Evolutionary conservation across 2,797 vertebrate species (phyloP).

Genomic region (Pseudopleuronectes americanus): DNA sequence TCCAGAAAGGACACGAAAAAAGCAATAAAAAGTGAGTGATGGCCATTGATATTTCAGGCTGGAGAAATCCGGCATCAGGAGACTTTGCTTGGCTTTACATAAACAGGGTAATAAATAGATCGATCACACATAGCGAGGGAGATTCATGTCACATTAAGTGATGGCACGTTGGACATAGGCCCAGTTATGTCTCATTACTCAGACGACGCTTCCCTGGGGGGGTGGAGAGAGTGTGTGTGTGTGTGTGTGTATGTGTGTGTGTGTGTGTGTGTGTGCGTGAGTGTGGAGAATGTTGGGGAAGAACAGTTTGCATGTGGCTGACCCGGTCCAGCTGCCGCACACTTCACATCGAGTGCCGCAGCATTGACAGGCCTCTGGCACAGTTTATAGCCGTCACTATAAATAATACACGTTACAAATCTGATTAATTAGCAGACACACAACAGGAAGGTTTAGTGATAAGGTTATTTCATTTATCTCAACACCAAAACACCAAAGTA

Average conservation of each 20-base stretch:
- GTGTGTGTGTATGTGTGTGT: constrained; percentile 15
- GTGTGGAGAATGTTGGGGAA: constrained; percentile 5
- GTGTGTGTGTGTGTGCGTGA: constrained; percentile 8
- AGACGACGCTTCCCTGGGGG: constrained; percentile 49
- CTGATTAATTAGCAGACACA: not conserved
- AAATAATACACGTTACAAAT: constrained; percentile 17
- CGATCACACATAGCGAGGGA: constrained; percentile 75
- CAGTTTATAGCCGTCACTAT: not conserved
- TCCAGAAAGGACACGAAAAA: constrained; percentile 63
- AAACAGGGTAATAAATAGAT: constrained; percentile 85
- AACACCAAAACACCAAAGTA: not conserved
- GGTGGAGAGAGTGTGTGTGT: constrained; percentile 1
- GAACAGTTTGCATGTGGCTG: constrained; percentile 28
- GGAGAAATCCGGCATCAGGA: constrained; percentile 65
- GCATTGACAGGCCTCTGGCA: constrained; percentile 7
- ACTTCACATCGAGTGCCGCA: constrained; percentile 9
- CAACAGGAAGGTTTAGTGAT: not conserved
- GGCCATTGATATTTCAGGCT: constrained; percentile 78
- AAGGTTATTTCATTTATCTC: not conserved
- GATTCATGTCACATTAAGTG: constrained; percentile 79
- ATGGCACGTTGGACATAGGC: constrained; percentile 68
- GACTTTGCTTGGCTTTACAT: constrained; percentile 80
- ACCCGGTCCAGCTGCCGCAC: constrained; percentile 33
- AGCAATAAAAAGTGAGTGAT: constrained; percentile 80
- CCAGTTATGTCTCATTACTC: constrained; percentile 76